phyloP scores from a whole-genome alignment of 2,888 invertebrate species.

The Dolichomitus sp. region DNA sequence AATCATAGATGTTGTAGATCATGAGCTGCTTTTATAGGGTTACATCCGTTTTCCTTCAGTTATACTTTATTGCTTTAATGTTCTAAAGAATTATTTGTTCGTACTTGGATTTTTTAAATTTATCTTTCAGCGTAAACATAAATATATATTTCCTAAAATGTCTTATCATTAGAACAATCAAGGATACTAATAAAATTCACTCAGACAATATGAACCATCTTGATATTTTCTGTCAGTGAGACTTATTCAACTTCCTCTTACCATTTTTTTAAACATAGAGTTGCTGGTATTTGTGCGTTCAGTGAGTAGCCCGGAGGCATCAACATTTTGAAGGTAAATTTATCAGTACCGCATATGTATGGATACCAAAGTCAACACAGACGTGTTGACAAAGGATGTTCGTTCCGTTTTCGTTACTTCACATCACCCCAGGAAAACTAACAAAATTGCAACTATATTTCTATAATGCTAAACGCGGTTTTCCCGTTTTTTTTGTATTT shows the following conservation, averaged over 20 bases:
- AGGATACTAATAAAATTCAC: neutral
- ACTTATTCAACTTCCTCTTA: no score
- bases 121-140: no score
- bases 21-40: no score
- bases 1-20: no score
- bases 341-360: neutral
- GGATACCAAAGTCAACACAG: neutral
- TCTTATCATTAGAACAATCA: neutral
- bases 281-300: neutral
- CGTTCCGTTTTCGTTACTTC: neutral
- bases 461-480: neutral
- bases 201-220: neutral
- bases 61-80: no score
- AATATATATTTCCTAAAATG: neutral
- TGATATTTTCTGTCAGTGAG: neutral
- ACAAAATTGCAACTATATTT: neutral
- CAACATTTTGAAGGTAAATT: slow-evolving; percentile 8
- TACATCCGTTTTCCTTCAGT: no score
- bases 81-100: no score
- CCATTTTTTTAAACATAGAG: neutral
- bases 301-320: neutral
- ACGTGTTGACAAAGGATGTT: neutral
- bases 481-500: neutral
- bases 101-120: no score
- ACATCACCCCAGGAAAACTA: neutral